phyloP scores from a whole-genome alignment of 2,113 vertebrate species.

The Corydoras sp. region DNA sequence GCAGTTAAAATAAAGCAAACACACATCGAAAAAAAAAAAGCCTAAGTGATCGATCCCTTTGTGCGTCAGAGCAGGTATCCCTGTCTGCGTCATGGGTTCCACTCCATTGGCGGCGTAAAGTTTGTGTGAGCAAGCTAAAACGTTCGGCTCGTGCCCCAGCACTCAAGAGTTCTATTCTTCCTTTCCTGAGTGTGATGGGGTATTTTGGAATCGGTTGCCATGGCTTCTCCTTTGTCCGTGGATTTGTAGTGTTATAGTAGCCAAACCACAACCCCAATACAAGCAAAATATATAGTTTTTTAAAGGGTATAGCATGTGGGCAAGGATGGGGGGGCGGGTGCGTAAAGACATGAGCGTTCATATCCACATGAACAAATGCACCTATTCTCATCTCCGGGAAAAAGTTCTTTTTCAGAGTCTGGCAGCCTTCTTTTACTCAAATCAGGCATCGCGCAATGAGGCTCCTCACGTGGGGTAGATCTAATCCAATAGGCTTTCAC shows the following conservation, averaged over 20 bases:
- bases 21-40: constrained; percentile 23
- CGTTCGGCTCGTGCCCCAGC: constrained; percentile 19
- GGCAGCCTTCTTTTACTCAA: no score
- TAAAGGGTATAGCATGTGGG: constrained; percentile 35
- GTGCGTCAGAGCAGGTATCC: constrained; percentile 67
- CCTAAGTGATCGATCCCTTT: constrained; percentile 30
- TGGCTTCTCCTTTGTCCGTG: constrained; percentile 63
- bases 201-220: constrained; percentile 75
- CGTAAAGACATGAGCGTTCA: not conserved
- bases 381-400: constrained; percentile 19
- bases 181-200: constrained; percentile 52
- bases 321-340: constrained; percentile 13
- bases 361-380: constrained; percentile 27
- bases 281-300: constrained; percentile 57
- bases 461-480: no score
- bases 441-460: no score
- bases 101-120: constrained; percentile 60
- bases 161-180: constrained; percentile 61
- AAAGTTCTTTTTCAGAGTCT: no score
- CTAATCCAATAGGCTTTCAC: no score
- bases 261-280: constrained; percentile 65
- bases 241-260: constrained; percentile 69
- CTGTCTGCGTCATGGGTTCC: constrained; percentile 65
- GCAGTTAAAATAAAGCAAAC: constrained; percentile 48
- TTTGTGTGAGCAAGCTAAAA: constrained; percentile 48